Evolutionary conservation across 2,113 vertebrate species (phyloP).

Genomic region (Numenius arquata): DNA sequence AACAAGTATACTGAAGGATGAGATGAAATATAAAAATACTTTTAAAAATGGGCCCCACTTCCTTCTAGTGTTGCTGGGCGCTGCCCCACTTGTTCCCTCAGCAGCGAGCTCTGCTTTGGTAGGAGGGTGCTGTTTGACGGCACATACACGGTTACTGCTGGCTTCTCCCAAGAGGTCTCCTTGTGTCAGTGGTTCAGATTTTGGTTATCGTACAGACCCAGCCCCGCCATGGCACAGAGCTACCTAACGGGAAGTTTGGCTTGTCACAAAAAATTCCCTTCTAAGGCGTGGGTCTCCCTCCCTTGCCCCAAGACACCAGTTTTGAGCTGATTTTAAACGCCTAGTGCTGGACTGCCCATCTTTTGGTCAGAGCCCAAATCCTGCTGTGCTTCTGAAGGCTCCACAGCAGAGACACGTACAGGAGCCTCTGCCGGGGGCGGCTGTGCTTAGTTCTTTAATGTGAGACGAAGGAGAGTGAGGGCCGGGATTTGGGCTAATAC

Average conservation of each 20-base stretch:
- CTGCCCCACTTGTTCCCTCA: background rate
- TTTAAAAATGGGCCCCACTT: background rate
- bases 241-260: background rate
- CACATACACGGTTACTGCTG: background rate
- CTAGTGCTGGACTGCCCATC: too few relatives aligned
- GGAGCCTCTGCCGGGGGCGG: rapidly evolving
- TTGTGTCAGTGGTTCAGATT: background rate
- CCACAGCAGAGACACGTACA: background rate
- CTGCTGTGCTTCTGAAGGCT: background rate
- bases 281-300: background rate
- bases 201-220: background rate
- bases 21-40: background rate
- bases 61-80: background rate
- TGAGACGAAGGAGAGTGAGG: background rate
- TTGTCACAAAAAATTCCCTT: background rate
- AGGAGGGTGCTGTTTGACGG: background rate
- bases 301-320: background rate
- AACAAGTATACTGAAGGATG: background rate
- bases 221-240: background rate
- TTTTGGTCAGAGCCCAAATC: background rate
- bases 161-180: background rate
- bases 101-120: background rate
- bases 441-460: background rate
- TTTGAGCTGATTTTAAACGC: background rate
- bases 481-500: background rate